A percentile compares a stretch with the other conserved stretches of the same genome.
phyloP scores from a whole-genome alignment of 2,113 vertebrate species.

The Mustela nigripes region DNA sequence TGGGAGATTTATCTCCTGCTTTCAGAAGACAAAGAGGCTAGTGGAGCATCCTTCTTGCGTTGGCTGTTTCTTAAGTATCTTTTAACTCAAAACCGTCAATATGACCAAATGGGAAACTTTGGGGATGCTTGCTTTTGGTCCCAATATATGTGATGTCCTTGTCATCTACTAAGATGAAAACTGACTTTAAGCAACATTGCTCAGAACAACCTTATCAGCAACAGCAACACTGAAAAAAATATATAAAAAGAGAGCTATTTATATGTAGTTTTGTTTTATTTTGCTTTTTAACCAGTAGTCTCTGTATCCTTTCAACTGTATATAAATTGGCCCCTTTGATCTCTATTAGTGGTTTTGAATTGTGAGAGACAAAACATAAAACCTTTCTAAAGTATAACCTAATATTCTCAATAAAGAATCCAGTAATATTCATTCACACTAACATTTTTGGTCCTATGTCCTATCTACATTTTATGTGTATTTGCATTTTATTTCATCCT shows the following conservation, averaged over 20 bases:
- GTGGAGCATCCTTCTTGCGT: neutral
- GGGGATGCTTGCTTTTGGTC: neutral
- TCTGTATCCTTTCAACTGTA: neutral
- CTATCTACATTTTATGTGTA: neutral
- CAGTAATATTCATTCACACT: neutral
- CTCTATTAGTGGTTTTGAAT: neutral
- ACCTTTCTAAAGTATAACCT: neutral
- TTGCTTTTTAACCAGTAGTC: neutral
- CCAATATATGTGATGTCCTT: neutral
- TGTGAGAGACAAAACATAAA: neutral
- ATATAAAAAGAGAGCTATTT: neutral
- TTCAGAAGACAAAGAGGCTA: neutral
- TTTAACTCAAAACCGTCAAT: neutral
- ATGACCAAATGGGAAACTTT: neutral
- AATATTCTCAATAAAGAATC: neutral
- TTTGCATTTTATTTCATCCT: neutral
- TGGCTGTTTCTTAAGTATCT: neutral
- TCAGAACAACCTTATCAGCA: neutral
- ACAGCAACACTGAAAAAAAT: neutral
- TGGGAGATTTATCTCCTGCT: neutral
- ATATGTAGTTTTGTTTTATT: neutral
- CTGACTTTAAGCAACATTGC: neutral
- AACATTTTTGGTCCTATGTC: neutral
- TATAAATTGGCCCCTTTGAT: neutral
- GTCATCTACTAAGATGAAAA: neutral